A percentile compares a stretch with the other conserved stretches of the same genome.
Conservation (phyloP, 2,888 invertebrate genomes). For the Harpalus rufipes region DNA sequence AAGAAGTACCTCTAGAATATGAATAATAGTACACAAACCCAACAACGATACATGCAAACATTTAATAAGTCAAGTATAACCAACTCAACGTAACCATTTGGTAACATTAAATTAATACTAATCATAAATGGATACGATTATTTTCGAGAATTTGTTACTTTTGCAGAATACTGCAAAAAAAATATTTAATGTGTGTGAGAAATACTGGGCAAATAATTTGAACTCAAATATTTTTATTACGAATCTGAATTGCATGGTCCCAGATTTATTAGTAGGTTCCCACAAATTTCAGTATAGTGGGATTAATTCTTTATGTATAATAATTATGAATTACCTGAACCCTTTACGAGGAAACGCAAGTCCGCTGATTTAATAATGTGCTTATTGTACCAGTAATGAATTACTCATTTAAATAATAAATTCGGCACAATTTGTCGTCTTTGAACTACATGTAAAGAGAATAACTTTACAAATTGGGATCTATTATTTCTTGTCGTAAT, state of each 20-base stretch:
- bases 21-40: too few relatives aligned
- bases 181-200: neutral
- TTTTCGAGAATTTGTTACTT: too few relatives aligned
- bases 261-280: slow-evolving; percentile 4
- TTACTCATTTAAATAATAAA: slow-evolving; percentile 53
- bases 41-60: too few relatives aligned
- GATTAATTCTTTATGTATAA: slow-evolving; percentile 30
- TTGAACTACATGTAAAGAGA: slow-evolving; percentile 41
- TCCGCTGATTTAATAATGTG: slow-evolving; percentile 20
- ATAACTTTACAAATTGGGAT: slow-evolving; percentile 39
- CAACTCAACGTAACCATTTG: too few relatives aligned
- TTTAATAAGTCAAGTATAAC: too few relatives aligned
- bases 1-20: too few relatives aligned
- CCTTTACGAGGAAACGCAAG: slow-evolving; percentile 3
- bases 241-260: neutral
- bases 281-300: slow-evolving; percentile 4
- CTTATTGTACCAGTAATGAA: slow-evolving; percentile 35
- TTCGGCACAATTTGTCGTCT: slow-evolving; percentile 39
- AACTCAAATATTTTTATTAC: neutral
- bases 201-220: neutral
- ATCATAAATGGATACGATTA: too few relatives aligned
- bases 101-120: too few relatives aligned
- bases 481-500: slow-evolving; percentile 26
- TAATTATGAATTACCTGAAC: slow-evolving; percentile 26
- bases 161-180: neutral